Evolutionary conservation across 2,113 vertebrate species (phyloP), one percentile per base, ranked within the genome.

Genomic region (Myxocyprinus asiaticus): DNA sequence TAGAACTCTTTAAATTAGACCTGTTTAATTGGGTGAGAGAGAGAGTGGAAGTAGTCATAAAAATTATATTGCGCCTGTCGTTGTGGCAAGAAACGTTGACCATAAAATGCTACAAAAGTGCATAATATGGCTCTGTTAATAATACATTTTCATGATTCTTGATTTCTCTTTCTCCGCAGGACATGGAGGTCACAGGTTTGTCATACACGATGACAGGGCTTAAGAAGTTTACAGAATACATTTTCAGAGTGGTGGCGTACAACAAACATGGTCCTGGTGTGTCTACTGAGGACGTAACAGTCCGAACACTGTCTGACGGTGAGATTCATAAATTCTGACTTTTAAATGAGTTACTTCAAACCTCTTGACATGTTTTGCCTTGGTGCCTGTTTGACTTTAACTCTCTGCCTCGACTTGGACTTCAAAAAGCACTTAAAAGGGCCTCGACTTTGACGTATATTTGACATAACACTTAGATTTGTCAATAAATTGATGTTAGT

Each of bases 211-310:
- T 98, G 77, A 92, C 45, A 0, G 95, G 95, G 0, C 87, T 99
- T 85, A 99, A 95, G 92, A 99, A 98, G 80, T 96, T 95, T 81
- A 95, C 94, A 0, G 96, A 97, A 84, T 99, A 99, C 86, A 97
- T 91, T 81, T 96, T 99, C 88, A 93, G 97, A 4, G 95, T 99
- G 77, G 97, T 99, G 58, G 98, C 98, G 44, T 96, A 96, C 89
- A 99, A 99, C 87, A 96, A 96, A 71, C 96, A 99, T 1, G 98
- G 98, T 0, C 94, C 96, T 0, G 97, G 98, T 1, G 96, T 99
- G 81, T 99, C 98, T 53, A 98, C 98, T 0, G 94, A 98, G 14
- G 98, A 99, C 44, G 83, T 98, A 0, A 85, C 83, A 0, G 90
- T 94, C 9, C 94, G 93, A 11, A 99, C 98, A 0, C 82, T 97